These are phyloP conservation scores for Hypsopygia costalis DNA, from an alignment of 2,888 invertebrate genomes.

Conservation along the genomic window DNA sequence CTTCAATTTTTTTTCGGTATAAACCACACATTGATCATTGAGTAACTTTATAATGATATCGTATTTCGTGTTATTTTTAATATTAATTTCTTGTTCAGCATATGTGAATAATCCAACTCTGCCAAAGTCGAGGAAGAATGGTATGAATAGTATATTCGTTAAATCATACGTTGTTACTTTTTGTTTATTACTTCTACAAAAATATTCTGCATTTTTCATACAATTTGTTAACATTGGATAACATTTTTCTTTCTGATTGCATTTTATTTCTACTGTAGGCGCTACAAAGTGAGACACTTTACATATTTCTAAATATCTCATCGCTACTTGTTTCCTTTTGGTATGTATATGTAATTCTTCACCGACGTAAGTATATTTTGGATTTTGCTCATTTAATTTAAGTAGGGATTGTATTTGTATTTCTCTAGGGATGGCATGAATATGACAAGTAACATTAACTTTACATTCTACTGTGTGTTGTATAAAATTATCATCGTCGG, in stretches of 20 bases:
- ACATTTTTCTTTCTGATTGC: conserved; percentile 39
- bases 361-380: conserved; percentile 46
- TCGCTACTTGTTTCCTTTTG: conserved; percentile 33
- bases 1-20: conserved; percentile 39
- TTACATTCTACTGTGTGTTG: conserved; percentile 40
- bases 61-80: conserved; percentile 53
- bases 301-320: conserved; percentile 36
- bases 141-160: conserved; percentile 46
- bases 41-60: conserved; percentile 41
- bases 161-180: conserved; percentile 41
- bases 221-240: not conserved
- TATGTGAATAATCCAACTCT: conserved; percentile 49
- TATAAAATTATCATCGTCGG: conserved; percentile 44
- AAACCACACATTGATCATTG: conserved; percentile 40
- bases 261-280: conserved; percentile 29
- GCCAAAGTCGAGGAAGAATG: conserved; percentile 54
- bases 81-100: conserved; percentile 41
- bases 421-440: conserved; percentile 26
- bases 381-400: conserved; percentile 44
- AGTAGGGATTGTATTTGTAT: conserved; percentile 51
- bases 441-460: conserved; percentile 40
- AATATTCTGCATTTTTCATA: conserved; percentile 17
- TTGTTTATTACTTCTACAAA: conserved; percentile 37
- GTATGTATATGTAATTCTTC: conserved; percentile 33
- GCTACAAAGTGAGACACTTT: conserved; percentile 33